phyloP scores from a whole-genome alignment of 2,113 vertebrate genomes.

The Microtus richardsoni region DNA sequence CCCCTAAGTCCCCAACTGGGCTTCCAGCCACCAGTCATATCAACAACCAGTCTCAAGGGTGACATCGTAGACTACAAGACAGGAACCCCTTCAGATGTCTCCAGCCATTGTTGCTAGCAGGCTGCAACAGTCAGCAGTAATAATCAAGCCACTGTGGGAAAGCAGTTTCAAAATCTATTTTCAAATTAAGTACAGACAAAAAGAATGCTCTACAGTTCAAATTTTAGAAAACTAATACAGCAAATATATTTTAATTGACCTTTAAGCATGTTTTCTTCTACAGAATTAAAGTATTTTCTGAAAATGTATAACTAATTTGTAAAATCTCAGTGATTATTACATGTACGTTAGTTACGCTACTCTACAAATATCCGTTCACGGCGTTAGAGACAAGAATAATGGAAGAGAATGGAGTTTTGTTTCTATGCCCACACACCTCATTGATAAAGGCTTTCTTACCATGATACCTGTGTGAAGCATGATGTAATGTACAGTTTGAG shows the following conservation, averaged over 20 bases:
- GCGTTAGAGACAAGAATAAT: background rate
- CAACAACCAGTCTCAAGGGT: background rate
- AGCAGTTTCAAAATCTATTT: background rate
- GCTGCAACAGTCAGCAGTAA: background rate
- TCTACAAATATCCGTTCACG: background rate
- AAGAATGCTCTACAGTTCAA: background rate
- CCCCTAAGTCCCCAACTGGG: background rate
- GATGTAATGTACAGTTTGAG: constrained; percentile 98
- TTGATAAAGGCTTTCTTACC: constrained; percentile 87
- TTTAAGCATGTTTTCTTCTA: background rate
- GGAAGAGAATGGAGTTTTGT: background rate
- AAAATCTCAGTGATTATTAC: background rate
- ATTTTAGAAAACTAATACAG: constrained; percentile 8
- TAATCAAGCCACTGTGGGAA: background rate
- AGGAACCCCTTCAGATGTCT: background rate
- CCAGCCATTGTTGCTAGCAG: background rate
- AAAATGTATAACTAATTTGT: background rate
- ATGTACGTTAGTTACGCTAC: background rate
- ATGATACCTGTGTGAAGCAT: constrained; percentile 98
- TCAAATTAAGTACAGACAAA: background rate
- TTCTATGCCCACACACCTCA: background rate
- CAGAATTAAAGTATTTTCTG: constrained; percentile 9
- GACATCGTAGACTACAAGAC: background rate
- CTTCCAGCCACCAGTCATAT: background rate
- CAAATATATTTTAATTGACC: background rate